These are phyloP conservation scores for Synaphobranchus kaupii DNA, from an alignment of 2,797 vertebrate genomes.

Conservation along the genomic window DNA sequence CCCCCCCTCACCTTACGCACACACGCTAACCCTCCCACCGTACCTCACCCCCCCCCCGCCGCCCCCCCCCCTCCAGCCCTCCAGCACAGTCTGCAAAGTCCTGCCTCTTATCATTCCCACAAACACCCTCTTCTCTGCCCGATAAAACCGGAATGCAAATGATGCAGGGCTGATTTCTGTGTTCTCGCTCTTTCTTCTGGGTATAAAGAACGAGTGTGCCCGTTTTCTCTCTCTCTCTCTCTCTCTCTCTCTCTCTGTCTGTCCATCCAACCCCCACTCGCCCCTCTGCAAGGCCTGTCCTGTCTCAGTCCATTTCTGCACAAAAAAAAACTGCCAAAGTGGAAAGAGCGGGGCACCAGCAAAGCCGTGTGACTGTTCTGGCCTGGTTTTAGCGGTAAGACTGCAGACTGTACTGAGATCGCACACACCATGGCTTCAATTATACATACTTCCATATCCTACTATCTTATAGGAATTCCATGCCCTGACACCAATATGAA, in stretches of 20 bases:
- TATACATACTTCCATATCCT: neutral
- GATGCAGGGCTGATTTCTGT: constrained; percentile 69
- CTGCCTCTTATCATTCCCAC: constrained; percentile 78
- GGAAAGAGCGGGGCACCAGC: neutral
- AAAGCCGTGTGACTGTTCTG: neutral
- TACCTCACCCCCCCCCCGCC: constrained; percentile 19
- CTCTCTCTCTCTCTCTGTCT: constrained; percentile 57
- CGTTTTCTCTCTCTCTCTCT: neutral
- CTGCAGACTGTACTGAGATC: neutral
- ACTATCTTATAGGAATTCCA: no score
- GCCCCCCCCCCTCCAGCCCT: constrained; percentile 51
- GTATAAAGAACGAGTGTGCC: constrained; percentile 31
- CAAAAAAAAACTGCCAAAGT: neutral
- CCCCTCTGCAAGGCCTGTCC: neutral
- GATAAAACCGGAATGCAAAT: constrained; percentile 86
- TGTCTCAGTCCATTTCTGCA: neutral
- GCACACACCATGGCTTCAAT: neutral
- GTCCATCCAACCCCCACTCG: constrained; percentile 29
- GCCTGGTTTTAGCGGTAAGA: neutral
- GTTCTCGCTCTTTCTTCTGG: constrained; percentile 58
- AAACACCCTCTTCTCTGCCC: constrained; percentile 70
- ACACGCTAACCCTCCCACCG: constrained; percentile 36
- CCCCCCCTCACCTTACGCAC: constrained; percentile 65
- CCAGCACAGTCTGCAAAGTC: constrained; percentile 66
- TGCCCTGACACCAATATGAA: no score